Base-by-base conservation (phyloP, 2,113 vertebrate genomes). In the Eulacestoma nigropectus region DNA sequence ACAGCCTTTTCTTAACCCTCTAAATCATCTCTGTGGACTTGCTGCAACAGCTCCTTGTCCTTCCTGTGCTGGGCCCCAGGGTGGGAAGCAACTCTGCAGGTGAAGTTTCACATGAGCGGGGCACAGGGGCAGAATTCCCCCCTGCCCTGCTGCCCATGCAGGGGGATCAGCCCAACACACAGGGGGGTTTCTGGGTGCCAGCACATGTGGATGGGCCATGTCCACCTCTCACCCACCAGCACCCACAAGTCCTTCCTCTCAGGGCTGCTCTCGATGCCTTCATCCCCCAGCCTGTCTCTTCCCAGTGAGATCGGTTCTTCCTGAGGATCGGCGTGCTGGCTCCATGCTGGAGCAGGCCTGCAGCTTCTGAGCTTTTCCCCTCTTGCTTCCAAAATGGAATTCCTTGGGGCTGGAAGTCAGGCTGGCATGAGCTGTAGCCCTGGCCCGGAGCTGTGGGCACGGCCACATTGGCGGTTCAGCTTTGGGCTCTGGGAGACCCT, bases 391-490 rank as follows among this genome's bases (percentile, higher is more conserved):
- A 65, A 33, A 41, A 13, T 33, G 37, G 50, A 35, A 60, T 78
- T 33, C 19, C 46, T 15, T 42, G 23, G 23, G 75, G 25, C 25
- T 81, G 42, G 15, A 3, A 14, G 64, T 53, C 84, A 56, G 63
- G 63, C 63, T 53, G 46, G 21, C 0, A 0, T 29, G 53, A 93
- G 63, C 63, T 3, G 1, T 29, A 39, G 10, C n/a, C 35, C 13
- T 35, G 23, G 56, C 25, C 8, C 2, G 0, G 33, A 35, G 67
- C 3, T 2, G 6, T 46, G 41, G 50, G 30, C 68, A 52, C 1
- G 4, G 68, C 41, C 37, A 8, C 0, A 1, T 1, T 27, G 18
- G n/a, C 0, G 0, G 60, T 62, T 55, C 77, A 42, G 37, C 56
- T 67, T 16, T 16, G 1, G 4, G 47, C 4, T 53, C 32, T 56